phyloP scores from a whole-genome alignment of 1,140 invertebrate genomes.

The Ceratina calcarata region DNA sequence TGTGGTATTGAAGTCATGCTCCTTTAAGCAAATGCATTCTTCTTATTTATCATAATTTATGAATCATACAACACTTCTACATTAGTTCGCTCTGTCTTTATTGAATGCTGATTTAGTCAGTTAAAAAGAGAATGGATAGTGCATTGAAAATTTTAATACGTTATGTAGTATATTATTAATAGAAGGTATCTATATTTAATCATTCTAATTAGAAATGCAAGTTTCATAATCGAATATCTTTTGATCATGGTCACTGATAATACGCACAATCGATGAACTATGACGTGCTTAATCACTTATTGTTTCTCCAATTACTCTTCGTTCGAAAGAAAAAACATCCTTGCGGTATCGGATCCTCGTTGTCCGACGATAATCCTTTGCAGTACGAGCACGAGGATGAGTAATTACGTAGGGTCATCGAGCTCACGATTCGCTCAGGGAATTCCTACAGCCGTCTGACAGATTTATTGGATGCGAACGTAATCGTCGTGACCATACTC shows the following conservation, averaged over 20 bases:
- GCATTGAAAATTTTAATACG: background rate
- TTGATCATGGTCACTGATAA: background rate
- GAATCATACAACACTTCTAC: too few relatives aligned
- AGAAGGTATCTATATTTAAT: background rate
- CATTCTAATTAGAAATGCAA: background rate
- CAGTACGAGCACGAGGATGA: background rate
- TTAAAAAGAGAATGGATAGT: too few relatives aligned
- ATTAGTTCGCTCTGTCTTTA: too few relatives aligned
- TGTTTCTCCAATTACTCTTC: background rate
- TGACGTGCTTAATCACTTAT: background rate
- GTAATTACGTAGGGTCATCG: background rate
- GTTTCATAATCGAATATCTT: background rate
- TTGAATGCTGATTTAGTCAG: too few relatives aligned
- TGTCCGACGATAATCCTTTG: background rate
- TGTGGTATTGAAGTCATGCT: too few relatives aligned
- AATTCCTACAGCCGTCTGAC: background rate
- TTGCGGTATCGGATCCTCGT: background rate
- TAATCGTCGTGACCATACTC: background rate
- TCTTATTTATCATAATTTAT: too few relatives aligned
- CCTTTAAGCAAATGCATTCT: too few relatives aligned
- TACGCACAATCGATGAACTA: background rate
- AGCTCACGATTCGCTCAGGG: background rate
- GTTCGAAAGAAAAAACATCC: background rate
- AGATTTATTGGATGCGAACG: background rate
- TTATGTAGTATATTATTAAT: background rate